A percentile compares a stretch with the other conserved stretches of the same genome.
phyloP scores from a whole-genome alignment of 2,797 vertebrate species.

The Syncerus caffer region DNA sequence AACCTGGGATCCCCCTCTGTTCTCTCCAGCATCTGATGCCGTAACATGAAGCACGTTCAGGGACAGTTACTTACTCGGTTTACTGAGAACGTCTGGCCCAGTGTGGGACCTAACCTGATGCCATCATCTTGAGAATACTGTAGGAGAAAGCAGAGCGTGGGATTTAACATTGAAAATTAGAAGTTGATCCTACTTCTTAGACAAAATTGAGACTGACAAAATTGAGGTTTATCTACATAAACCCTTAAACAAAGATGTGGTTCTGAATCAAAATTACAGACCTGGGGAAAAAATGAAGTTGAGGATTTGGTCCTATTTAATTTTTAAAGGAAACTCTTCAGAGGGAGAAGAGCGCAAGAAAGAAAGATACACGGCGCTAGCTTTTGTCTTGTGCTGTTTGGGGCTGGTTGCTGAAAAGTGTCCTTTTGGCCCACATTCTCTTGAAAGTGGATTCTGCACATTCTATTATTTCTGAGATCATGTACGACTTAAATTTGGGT shows the following conservation, averaged over 20 bases:
- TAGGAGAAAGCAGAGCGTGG: constrained; percentile 71
- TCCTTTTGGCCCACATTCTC: neutral
- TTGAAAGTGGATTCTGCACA: neutral
- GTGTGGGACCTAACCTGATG: constrained; percentile 68
- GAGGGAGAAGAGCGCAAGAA: constrained; percentile 47
- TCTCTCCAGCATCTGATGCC: neutral
- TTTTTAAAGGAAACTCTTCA: constrained; percentile 82
- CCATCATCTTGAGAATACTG: constrained; percentile 76
- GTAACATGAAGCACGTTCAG: constrained; percentile 49
- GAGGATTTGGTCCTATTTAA: constrained; percentile 77
- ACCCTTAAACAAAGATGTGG: constrained; percentile 86
- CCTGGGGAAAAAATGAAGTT: constrained; percentile 77
- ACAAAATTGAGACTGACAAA: constrained; percentile 86
- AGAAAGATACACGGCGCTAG: neutral
- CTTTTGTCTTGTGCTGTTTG: neutral
- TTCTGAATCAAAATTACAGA: constrained; percentile 85
- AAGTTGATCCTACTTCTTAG: constrained; percentile 85
- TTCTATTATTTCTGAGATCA: neutral
- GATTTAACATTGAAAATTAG: constrained; percentile 86
- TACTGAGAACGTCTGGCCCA: constrained; percentile 70
- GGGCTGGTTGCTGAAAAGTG: neutral
- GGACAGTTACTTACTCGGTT: constrained; percentile 66
- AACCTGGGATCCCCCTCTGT: neutral
- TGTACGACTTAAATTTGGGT: neutral
- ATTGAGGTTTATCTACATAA: constrained; percentile 86